These are phyloP conservation scores for Illadopsis cleaveri DNA, from an alignment of 2,113 vertebrate genomes.

Conservation along the genomic window DNA sequence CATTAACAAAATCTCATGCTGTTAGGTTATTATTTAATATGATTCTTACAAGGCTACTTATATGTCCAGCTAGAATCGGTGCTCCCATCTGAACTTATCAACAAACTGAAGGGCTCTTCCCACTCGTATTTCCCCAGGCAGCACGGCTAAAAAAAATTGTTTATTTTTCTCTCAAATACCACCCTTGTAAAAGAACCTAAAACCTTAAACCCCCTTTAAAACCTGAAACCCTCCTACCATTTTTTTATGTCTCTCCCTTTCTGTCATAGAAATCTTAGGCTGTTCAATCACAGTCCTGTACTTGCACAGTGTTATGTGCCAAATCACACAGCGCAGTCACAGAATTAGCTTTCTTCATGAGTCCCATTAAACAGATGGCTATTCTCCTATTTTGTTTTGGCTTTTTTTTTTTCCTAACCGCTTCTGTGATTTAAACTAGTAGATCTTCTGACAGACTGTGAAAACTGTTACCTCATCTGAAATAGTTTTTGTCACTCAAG, in stretches of 20 bases:
- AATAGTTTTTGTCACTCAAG: not conserved
- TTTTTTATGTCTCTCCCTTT: slow-evolving; percentile 1
- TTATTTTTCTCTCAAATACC: not conserved
- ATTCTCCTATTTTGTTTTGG: not conserved
- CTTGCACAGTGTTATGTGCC: not conserved
- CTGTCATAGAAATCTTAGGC: slow-evolving; percentile 1
- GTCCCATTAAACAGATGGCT: slow-evolving; percentile 10
- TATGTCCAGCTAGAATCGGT: not conserved
- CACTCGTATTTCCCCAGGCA: not conserved
- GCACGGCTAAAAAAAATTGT: not conserved
- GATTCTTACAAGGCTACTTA: not conserved
- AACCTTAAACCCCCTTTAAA: not conserved
- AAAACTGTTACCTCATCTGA: slow-evolving; percentile 4
- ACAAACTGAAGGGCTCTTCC: not conserved
- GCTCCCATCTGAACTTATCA: not conserved
- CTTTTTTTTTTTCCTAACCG: not conserved
- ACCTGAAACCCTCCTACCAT: not conserved
- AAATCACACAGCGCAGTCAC: not conserved
- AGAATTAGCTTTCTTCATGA: not conserved
- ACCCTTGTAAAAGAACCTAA: not conserved
- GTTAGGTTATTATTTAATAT: not conserved
- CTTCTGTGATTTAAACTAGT: not conserved
- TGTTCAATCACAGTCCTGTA: slow-evolving; percentile 11
- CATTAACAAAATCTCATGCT: not conserved
- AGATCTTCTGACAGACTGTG: not conserved